A percentile compares a stretch with the other conserved stretches of the same genome.
Conservation (phyloP, 1,140 invertebrate genomes). For the Rhopalosiphum maidis region DNA sequence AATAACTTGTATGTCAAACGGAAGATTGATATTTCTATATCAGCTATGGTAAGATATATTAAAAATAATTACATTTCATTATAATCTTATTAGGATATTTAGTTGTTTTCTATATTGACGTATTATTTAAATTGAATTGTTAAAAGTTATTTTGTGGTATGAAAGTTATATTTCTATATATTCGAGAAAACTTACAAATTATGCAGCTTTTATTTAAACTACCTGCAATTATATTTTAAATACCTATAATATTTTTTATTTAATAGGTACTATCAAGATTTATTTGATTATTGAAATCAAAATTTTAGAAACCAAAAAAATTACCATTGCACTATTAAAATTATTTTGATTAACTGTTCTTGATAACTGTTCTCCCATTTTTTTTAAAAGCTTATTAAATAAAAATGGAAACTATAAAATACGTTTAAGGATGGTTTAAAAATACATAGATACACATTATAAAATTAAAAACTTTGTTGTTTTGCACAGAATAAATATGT, state of each 20-base stretch:
- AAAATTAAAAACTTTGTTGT: not conserved
- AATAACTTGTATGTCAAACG: not conserved
- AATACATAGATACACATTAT: not conserved
- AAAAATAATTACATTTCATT: too few relatives aligned
- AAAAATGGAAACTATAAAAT: not conserved
- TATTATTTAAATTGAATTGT: too few relatives aligned
- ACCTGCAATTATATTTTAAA: too few relatives aligned
- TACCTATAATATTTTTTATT: too few relatives aligned
- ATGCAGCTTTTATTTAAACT: too few relatives aligned
- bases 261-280: not conserved
- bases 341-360: not conserved
- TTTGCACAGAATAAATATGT: not conserved
- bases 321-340: not conserved
- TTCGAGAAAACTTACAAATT: too few relatives aligned
- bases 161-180: too few relatives aligned
- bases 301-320: not conserved
- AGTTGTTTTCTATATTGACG: too few relatives aligned
- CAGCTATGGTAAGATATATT: too few relatives aligned
- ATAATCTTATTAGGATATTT: too few relatives aligned
- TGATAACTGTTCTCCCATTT: not conserved
- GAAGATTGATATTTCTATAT: too few relatives aligned
- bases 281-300: not conserved
- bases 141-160: too few relatives aligned
- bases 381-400: not conserved
- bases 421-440: not conserved